phyloP scores from a whole-genome alignment of 2,113 vertebrate species.

The Ammodytes dubius region DNA sequence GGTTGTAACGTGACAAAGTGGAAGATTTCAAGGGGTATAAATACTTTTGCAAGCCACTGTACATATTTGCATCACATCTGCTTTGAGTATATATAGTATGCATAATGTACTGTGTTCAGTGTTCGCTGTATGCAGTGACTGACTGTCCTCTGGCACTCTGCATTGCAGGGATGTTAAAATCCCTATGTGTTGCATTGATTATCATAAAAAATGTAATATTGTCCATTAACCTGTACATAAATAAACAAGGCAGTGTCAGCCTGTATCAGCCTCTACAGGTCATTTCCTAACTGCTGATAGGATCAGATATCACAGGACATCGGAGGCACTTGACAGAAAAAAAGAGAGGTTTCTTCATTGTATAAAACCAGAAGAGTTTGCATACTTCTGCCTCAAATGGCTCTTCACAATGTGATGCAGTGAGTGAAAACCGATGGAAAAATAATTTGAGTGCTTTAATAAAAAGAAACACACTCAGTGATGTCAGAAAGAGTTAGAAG shows the following conservation, averaged over 20 bases:
- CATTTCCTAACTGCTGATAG: not conserved
- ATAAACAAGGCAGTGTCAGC: not conserved
- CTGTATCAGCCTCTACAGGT: not conserved
- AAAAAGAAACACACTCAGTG: not conserved
- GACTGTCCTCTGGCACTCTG: conserved; percentile 51
- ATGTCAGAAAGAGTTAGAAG: not conserved
- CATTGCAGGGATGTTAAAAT: conserved; percentile 48
- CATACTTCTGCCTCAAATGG: not conserved
- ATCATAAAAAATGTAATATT: not conserved
- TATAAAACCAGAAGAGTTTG: not conserved
- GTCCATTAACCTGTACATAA: not conserved
- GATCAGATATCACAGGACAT: not conserved
- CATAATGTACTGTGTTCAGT: conserved; percentile 8
- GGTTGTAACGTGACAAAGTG: too few species aligned
- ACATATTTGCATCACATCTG: conserved; percentile 44
- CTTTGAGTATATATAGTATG: conserved; percentile 17
- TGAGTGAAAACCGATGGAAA: not conserved
- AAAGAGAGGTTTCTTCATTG: not conserved
- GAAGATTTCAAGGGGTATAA: too few species aligned
- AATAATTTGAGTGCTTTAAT: not conserved
- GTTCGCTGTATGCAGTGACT: conserved; percentile 29
- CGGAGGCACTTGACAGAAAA: not conserved
- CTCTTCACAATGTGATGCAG: not conserved
- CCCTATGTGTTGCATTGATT: not conserved
- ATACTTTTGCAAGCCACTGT: too few species aligned